Evolutionary conservation across 1,140 invertebrate species (phyloP).

Genomic region (Drosophila sp.): DNA sequence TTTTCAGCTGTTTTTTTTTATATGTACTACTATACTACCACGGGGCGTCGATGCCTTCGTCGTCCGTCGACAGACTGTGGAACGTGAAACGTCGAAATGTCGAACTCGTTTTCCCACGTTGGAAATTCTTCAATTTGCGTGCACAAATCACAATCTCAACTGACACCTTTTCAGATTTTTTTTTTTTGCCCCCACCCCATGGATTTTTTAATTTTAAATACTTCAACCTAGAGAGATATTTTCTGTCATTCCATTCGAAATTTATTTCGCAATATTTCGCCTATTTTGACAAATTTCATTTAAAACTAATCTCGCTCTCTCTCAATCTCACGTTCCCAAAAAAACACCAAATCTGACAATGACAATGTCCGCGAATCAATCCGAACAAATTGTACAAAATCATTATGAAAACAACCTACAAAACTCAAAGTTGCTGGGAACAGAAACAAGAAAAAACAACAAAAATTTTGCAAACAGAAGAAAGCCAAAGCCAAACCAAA

Average conservation of each 20-base stretch:
- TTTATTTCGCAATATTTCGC: constrained; percentile 34
- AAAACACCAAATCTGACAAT: constrained; percentile 11
- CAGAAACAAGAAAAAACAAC: constrained; percentile 35
- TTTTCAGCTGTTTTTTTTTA: constrained; percentile 65
- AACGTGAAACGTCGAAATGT: constrained; percentile 29
- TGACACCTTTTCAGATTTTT: constrained; percentile 67
- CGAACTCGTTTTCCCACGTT: constrained; percentile 78
- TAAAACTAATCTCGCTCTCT: background rate
- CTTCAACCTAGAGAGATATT: constrained; percentile 9
- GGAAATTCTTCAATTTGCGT: constrained; percentile 79
- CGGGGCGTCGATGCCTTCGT: constrained; percentile 52
- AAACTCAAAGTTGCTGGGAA: constrained; percentile 26
- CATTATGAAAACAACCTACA: constrained; percentile 65
- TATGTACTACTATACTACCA: constrained; percentile 18
- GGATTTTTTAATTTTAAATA: constrained; percentile 32
- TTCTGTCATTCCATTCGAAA: constrained; percentile 12
- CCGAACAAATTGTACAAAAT: constrained; percentile 60
- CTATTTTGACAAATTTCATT: constrained; percentile 26
- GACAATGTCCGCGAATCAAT: constrained; percentile 48
- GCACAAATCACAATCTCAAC: constrained; percentile 71
- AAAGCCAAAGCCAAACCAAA: constrained; percentile 11
- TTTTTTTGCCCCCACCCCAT: background rate
- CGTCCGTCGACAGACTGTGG: constrained; percentile 11
- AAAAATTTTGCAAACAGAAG: constrained; percentile 11
- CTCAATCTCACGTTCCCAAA: constrained; percentile 68